A percentile compares a stretch with the other conserved stretches of the same genome.
These are phyloP conservation scores for Enteromius mattozi DNA, from an alignment of 2,797 vertebrate genomes.

Conservation along the genomic window DNA sequence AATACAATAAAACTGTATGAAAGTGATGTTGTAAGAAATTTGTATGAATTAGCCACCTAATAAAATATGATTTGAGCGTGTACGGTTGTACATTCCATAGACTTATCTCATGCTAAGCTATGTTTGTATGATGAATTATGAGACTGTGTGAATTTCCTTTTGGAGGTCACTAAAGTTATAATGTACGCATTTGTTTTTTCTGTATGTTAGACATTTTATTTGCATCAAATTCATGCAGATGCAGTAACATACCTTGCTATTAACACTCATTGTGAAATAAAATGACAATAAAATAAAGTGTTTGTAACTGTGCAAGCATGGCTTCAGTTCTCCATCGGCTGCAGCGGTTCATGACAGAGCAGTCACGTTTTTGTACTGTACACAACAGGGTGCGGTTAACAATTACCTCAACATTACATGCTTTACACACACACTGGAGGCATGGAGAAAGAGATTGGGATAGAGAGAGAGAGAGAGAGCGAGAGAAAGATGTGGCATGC, in stretches of 20 bases:
- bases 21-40: too few species aligned
- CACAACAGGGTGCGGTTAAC: constrained; percentile 53
- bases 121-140: neutral
- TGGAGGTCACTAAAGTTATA: neutral
- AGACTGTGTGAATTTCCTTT: neutral
- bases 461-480: neutral
- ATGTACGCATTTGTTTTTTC: constrained; percentile 1
- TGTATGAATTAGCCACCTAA: too few species aligned
- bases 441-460: constrained; percentile 18
- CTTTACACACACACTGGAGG: constrained; percentile 39
- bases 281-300: too few species aligned
- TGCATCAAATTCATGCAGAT: neutral
- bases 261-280: neutral
- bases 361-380: constrained; percentile 34
- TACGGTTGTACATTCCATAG: neutral
- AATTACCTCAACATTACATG: constrained; percentile 50
- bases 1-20: too few species aligned
- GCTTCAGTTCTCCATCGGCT: constrained; percentile 2
- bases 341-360: constrained; percentile 35
- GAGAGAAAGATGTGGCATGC: neutral
- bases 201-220: neutral
- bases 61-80: too few species aligned
- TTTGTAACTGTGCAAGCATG: neutral
- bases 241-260: neutral
- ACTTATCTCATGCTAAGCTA: neutral